These are phyloP conservation scores for Ahaetulla prasina DNA, from an alignment of 2,113 vertebrate genomes.

Conservation along the genomic window DNA sequence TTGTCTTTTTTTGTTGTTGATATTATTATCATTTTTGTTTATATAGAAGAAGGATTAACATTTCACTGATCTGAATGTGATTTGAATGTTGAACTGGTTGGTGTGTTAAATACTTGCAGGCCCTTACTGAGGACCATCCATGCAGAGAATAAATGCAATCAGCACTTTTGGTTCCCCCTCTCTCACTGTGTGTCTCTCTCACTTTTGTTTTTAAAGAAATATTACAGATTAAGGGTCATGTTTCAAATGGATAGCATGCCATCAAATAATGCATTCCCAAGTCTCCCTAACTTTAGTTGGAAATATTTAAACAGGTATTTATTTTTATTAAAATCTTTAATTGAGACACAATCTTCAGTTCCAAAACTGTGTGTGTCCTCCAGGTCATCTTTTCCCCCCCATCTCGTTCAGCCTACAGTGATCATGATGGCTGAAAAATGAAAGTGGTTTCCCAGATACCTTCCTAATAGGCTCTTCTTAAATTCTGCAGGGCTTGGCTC, in stretches of 20 bases:
- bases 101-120: constrained; percentile 47
- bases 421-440: not conserved
- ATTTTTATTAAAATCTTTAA: not conserved
- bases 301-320: not conserved
- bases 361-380: not conserved
- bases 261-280: not conserved
- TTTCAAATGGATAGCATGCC: constrained; percentile 42
- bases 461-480: not conserved
- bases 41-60: constrained; percentile 42
- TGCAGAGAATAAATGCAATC: constrained; percentile 45
- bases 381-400: too few relatives aligned
- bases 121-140: constrained; percentile 50
- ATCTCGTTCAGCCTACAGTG: not conserved
- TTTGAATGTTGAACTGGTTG: constrained; percentile 55
- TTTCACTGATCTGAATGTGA: constrained; percentile 55
- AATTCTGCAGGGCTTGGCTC: not conserved
- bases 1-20: constrained; percentile 50
- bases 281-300: not conserved
- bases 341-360: not conserved
- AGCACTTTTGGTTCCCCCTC: constrained; percentile 45
- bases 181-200: not conserved
- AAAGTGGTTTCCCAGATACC: not conserved
- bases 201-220: not conserved
- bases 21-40: constrained; percentile 26
- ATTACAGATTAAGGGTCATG: not conserved